Evolutionary conservation across 2,797 vertebrate genomes (phyloP).

Genomic region (Cyclura pinguis): DNA sequence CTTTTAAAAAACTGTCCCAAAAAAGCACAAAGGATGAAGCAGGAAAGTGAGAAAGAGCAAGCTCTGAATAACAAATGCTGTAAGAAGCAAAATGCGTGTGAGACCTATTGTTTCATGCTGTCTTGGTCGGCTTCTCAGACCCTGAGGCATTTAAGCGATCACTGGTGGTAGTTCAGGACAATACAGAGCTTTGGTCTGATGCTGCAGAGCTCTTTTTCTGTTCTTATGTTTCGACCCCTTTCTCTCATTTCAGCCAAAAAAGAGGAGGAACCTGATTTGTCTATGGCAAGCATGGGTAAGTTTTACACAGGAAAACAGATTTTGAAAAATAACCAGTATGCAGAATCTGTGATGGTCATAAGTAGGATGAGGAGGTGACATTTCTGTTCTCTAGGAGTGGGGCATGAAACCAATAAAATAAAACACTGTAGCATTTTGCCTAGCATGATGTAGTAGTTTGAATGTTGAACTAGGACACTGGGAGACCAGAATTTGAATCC

Average conservation of each 20-base stretch:
- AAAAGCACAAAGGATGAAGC: not conserved
- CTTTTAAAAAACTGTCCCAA: too few species aligned
- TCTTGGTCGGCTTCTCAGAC: not conserved
- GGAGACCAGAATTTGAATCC: too few species aligned
- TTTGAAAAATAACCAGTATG: slow-evolving; percentile 32
- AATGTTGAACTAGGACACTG: too few species aligned
- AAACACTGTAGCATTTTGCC: not conserved
- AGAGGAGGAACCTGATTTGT: slow-evolving; percentile 69
- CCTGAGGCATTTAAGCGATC: not conserved
- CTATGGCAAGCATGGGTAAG: slow-evolving; percentile 79
- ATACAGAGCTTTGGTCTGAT: not conserved
- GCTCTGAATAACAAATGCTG: not conserved
- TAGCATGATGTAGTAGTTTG: not conserved
- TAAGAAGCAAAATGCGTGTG: not conserved
- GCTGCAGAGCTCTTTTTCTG: not conserved
- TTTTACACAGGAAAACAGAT: slow-evolving; percentile 23
- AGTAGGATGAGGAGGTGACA: slow-evolving; percentile 15
- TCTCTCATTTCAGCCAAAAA: slow-evolving; percentile 75
- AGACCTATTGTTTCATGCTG: not conserved
- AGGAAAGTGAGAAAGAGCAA: not conserved
- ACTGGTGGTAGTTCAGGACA: not conserved
- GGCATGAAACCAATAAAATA: not conserved
- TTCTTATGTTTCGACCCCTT: slow-evolving; percentile 39
- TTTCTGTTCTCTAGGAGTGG: not conserved
- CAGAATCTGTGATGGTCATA: not conserved